These are phyloP conservation scores for Drosophila anomelani DNA, from an alignment of 2,888 invertebrate genomes.

Conservation along the genomic window DNA sequence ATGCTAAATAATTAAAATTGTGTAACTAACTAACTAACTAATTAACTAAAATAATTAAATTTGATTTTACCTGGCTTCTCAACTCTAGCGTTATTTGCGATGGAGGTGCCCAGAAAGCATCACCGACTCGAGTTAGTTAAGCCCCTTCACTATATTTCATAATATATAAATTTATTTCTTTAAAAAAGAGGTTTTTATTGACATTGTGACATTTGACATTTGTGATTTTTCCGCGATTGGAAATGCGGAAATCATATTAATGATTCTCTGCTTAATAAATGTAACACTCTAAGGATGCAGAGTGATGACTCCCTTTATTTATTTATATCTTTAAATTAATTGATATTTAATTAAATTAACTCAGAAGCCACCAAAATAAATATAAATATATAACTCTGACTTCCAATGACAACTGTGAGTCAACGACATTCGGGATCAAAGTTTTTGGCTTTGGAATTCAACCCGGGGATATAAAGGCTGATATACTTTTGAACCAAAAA, in stretches of 20 bases:
- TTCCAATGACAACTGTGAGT: conserved; percentile 22
- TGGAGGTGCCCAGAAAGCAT: background rate
- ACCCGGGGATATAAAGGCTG: conserved; percentile 8
- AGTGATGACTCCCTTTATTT: background rate
- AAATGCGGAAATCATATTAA: background rate
- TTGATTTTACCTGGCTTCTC: background rate
- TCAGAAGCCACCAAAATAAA: background rate
- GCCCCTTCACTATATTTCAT: no score
- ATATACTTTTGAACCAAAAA: conserved; percentile 20
- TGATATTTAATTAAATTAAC: background rate
- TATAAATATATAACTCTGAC: background rate
- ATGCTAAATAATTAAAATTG: background rate
- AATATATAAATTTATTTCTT: background rate
- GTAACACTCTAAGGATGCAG: background rate
- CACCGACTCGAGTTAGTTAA: background rate
- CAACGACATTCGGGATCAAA: conserved; percentile 34
- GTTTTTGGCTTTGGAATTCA: conserved; percentile 13
- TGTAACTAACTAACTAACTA: no score
- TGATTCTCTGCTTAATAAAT: background rate
- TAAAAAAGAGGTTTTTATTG: background rate
- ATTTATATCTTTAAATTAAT: background rate
- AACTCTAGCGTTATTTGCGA: background rate
- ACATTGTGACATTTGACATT: no score
- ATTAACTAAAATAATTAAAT: background rate
- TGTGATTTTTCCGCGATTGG: background rate